Evolutionary conservation across 2,113 vertebrate genomes (phyloP), one percentile per base, ranked within the genome.

Genomic region (Cryptotis parvus): DNA sequence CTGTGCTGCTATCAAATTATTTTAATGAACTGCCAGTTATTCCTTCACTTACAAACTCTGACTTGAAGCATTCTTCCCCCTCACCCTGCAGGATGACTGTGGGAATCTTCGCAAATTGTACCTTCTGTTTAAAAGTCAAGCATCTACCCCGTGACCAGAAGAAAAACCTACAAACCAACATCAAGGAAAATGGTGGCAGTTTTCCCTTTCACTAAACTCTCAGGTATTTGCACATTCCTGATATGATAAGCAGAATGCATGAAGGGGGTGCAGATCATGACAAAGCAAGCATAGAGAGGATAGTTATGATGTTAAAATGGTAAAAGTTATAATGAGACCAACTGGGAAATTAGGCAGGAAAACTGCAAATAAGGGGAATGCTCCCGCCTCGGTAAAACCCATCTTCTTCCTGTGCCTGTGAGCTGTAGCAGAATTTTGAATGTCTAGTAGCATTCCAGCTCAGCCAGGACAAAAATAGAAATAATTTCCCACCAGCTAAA

Each of bases 61-160:
- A 92, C 91, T 37, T 90, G 4, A 89, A 81, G 9, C n/a, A 66
- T 37, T 86, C 75, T 82, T 82, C 91, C 31, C 94, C 86, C 16
- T 6, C 74, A 91, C 31, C 94, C 84, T 92, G 72, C 78, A 97
- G 96, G 91, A 98, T 83, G 35, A 66, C 66, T 45, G 94, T 98
- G 97, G 85, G 95, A 52, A 78, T 99, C 94, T 98, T 99, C 93
- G 90, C 93, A 87, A 96, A 97, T 90, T 98, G 96, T 94, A 90
- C 87, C 0, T 97, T 99, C 73, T 98, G 97, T 69, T 91, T 99
- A 93, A 98, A 98, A 94, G 77, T 98, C 68, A 99, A 98, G 90
- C 52, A 93, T 31, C 82, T 99, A 88, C 20, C 94, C 16, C 89
- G 94, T 76, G 96, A 97, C 86, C 95, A 98, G 94, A 99, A 97